Percentiles rank a stretch among this genome's conserved stretches.
phyloP scores from a whole-genome alignment of 2,113 vertebrate genomes.

The Sinocyclocheilus rhinocerous region DNA sequence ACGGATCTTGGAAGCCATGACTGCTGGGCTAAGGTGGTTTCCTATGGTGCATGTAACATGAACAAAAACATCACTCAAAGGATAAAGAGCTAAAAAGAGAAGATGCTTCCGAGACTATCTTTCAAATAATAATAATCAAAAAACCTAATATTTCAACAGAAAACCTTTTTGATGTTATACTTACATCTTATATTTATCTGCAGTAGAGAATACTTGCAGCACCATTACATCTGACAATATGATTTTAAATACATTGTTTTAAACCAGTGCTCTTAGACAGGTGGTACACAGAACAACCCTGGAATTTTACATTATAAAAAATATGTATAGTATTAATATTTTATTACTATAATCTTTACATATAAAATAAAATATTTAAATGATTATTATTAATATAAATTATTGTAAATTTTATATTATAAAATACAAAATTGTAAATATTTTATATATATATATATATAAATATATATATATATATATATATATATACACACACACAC shows the following conservation, averaged over 20 bases:
- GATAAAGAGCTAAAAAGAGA: conserved; percentile 18
- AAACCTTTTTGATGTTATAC: neutral
- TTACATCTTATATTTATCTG: neutral
- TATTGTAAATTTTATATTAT: too few species aligned
- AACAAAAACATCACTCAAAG: conserved; percentile 3
- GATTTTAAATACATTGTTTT: neutral
- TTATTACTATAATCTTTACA: neutral
- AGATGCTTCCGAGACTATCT: neutral
- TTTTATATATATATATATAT: too few species aligned
- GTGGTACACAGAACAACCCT: neutral
- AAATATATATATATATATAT: too few species aligned
- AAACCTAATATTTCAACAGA: neutral
- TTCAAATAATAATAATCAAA: neutral
- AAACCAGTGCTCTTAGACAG: neutral
- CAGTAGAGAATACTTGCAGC: neutral
- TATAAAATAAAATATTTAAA: too few species aligned
- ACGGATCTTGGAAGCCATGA: conserved; percentile 16
- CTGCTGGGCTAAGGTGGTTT: neutral
- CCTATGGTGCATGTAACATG: neutral
- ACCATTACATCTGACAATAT: neutral
- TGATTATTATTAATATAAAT: too few species aligned
- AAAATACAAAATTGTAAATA: too few species aligned
- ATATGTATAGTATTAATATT: neutral
- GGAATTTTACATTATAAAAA: neutral
- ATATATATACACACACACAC: too few species aligned